Evolutionary conservation across 53 echinoderm and acorn worm genomes (phyloP), one percentile per base, ranked within the genome.

Genomic region (Echinometra lucunter): DNA sequence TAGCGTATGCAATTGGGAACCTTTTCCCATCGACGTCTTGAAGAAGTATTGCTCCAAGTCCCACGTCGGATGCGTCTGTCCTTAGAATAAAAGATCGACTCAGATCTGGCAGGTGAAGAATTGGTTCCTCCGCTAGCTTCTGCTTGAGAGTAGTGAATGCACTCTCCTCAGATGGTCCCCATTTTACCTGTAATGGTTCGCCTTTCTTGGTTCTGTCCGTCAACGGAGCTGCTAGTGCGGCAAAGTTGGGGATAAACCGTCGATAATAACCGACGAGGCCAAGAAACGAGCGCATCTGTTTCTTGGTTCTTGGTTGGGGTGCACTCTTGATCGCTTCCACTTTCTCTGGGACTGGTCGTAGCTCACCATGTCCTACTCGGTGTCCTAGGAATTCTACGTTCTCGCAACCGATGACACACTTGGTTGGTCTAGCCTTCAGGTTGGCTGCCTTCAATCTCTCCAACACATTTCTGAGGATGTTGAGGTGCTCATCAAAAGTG

Each of bases 241-340:
- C 89, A 37, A 45, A 94, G 38, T 94, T 88, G 1, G 95, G 89
- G 17, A 94, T 21, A 37, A 94, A 94, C 83, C 70, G 45, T 13
- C 95, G 40, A 42, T 94, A 94, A 17, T 89, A 94, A 0, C 89
- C 89, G 10, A 49, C 67, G 9, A 89, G 89, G 21, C 95, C 95
- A 23, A 95, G 66, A 83, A 92, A 92, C 1, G 92, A 66, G 17
- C 95, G 83, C 2, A 93, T 57, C 70, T 95, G 95, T 93, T 88
- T 95, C 47, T 94, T 89, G 17, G 95, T 89, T 23, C 34, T 89
- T 38, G 95, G 95, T 45, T 34, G 32, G 16, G 89, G 89, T 9
- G 89, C 89, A 55, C 34, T 74, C 45, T 70, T 69, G 27, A 94
- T 56, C 17, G 66, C 58, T 19, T 67, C 74, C 32, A 94, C 37